These are phyloP conservation scores for Hippocampus kuda DNA, from an alignment of 2,797 vertebrate genomes.

Conservation along the genomic window DNA sequence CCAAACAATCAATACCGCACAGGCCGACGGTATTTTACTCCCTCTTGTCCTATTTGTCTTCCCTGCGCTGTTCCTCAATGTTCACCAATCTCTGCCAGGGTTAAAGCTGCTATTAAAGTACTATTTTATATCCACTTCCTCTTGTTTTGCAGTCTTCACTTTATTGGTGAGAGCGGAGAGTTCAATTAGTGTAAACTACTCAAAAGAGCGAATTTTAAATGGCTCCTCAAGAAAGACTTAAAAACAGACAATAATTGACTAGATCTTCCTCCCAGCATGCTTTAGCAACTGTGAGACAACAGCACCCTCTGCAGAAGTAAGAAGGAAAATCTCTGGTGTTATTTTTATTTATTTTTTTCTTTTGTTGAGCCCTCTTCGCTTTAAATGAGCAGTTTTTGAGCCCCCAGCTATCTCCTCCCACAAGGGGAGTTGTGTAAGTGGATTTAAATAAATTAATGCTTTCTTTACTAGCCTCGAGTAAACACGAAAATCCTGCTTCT, in stretches of 20 bases:
- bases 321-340: background rate
- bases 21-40: constrained; percentile 25
- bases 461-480: constrained; percentile 36
- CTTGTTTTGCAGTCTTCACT: background rate
- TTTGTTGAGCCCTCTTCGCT: constrained; percentile 28
- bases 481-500: constrained; percentile 19
- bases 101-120: constrained; percentile 5
- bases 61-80: background rate
- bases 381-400: constrained; percentile 36
- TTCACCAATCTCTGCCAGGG: background rate
- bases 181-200: background rate
- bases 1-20: constrained; percentile 51
- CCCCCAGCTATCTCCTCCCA: constrained; percentile 47
- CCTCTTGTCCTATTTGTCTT: constrained; percentile 6
- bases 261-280: background rate
- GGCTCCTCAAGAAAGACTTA: background rate
- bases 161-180: background rate
- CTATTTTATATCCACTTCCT: background rate
- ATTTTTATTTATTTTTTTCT: background rate
- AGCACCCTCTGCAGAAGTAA: constrained; percentile 51
- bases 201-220: background rate
- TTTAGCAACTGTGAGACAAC: constrained; percentile 35
- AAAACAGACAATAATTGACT: background rate
- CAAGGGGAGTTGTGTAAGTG: constrained; percentile 50
- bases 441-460: constrained; percentile 64